phyloP scores from a whole-genome alignment of 2,888 invertebrate genomes.

The Antheraea yamamai region DNA sequence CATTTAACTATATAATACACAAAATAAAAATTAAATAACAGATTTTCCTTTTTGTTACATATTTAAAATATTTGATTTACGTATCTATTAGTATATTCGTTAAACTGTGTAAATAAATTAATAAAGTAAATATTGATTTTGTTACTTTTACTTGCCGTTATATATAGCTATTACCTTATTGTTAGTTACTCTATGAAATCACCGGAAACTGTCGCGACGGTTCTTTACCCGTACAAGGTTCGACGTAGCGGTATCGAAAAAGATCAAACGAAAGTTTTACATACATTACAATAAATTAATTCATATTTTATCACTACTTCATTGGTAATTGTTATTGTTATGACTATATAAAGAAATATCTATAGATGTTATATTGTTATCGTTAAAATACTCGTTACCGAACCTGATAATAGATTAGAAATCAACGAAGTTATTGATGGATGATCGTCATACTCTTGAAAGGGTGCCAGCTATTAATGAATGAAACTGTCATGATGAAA shows the following conservation, averaged over 20 bases:
- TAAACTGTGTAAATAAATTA: no score
- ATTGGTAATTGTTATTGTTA: slow-evolving; percentile 7
- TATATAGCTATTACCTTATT: background rate
- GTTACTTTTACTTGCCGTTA: background rate
- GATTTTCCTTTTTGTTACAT: no score
- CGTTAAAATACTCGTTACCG: background rate
- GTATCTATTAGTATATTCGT: no score
- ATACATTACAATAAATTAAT: slow-evolving; percentile 9
- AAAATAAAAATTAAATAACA: no score
- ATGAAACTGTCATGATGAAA: background rate
- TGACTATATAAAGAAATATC: background rate
- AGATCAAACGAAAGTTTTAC: slow-evolving; percentile 10
- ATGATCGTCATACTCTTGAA: background rate
- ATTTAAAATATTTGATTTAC: no score
- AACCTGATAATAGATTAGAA: background rate
- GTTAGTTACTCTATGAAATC: background rate
- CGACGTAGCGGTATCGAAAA: background rate
- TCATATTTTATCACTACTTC: background rate
- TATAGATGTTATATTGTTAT: background rate
- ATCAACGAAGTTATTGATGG: background rate
- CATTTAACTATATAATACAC: no score
- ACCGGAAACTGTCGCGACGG: background rate
- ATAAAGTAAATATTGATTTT: no score
- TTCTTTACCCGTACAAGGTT: background rate
- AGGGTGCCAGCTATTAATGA: background rate